A percentile compares a stretch with the other conserved stretches of the same genome.
phyloP scores from a whole-genome alignment of 1,140 invertebrate species.

The Leptestheria dahalacensis region DNA sequence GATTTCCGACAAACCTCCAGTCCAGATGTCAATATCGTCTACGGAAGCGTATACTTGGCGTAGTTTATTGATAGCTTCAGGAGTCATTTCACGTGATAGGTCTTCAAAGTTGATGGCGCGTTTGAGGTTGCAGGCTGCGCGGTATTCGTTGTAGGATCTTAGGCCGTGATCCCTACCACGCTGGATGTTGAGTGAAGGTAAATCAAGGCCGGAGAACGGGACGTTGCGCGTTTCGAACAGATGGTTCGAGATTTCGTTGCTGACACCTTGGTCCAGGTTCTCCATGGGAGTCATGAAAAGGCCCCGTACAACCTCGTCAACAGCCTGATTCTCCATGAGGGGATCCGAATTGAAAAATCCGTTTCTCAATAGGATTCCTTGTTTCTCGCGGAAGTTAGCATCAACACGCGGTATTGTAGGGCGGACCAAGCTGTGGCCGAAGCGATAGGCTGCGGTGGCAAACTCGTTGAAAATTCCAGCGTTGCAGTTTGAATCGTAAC shows the following conservation, averaged over 20 bases:
- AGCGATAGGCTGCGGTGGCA: constrained; percentile 78
- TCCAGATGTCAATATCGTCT: constrained; percentile 91
- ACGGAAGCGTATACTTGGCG: constrained; percentile 66
- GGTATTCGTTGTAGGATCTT: constrained; percentile 70
- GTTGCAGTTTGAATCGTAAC: constrained; percentile 80
- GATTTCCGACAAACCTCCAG: constrained; percentile 51
- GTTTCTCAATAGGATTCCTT: constrained; percentile 66
- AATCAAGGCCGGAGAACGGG: constrained; percentile 70
- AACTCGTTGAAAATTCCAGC: constrained; percentile 87
- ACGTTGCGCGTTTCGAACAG: constrained; percentile 73
- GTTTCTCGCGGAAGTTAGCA: constrained; percentile 60
- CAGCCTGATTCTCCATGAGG: constrained; percentile 58
- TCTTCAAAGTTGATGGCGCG: constrained; percentile 62
- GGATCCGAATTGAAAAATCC: constrained; percentile 91
- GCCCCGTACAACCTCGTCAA: constrained; percentile 75
- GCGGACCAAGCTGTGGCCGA: constrained; percentile 85
- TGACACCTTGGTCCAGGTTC: constrained; percentile 83
- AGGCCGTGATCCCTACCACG: constrained; percentile 68
- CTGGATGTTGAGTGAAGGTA: constrained; percentile 70
- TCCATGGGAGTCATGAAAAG: constrained; percentile 81
- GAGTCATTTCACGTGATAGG: constrained; percentile 63
- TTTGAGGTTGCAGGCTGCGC: constrained; percentile 67
- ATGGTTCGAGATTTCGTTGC: constrained; percentile 85
- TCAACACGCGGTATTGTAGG: constrained; percentile 74
- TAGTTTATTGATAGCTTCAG: constrained; percentile 63